Percentiles rank a stretch among this genome's conserved stretches.
Evolutionary conservation across 37 sponge, comb jelly and placozoan species (phyloP).

Genomic region (Spongilla lacustris): DNA sequence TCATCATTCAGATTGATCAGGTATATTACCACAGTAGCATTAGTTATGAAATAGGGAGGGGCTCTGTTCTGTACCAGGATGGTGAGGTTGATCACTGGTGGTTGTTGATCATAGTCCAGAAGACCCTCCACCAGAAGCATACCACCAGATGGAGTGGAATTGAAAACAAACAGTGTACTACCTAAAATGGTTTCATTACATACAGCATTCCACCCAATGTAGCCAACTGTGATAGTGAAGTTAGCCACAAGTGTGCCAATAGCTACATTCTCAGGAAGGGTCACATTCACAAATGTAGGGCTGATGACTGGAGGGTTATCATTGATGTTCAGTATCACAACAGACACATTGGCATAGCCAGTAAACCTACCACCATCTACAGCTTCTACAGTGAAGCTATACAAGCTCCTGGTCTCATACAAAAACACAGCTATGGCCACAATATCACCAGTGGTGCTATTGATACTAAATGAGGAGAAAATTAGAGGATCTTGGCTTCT

Average conservation of each 20-base stretch:
- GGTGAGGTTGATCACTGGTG: background rate
- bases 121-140: slow-evolving; percentile 21
- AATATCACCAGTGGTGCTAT: slow-evolving; percentile 35
- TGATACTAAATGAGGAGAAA: slow-evolving; percentile 22
- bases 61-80: slow-evolving; percentile 47
- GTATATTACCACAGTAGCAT: slow-evolving; percentile 31
- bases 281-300: background rate
- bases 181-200: background rate
- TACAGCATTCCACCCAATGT: slow-evolving; percentile 42
- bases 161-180: background rate
- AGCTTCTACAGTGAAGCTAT: slow-evolving; percentile 49
- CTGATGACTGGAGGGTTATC: slow-evolving; percentile 70
- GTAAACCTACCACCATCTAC: slow-evolving; percentile 31
- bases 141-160: slow-evolving; percentile 16
- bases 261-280: slow-evolving; percentile 33
- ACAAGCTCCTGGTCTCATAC: slow-evolving; percentile 44
- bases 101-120: slow-evolving; percentile 65
- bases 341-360: slow-evolving; percentile 13
- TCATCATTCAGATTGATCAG: slow-evolving; percentile 77
- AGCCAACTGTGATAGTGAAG: slow-evolving; percentile 50
- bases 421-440: slow-evolving; percentile 30
- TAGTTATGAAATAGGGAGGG: slow-evolving; percentile 26
- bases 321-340: slow-evolving; percentile 36
- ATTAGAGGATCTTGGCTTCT: background rate
- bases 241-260: slow-evolving; percentile 22